Base-by-base conservation (phyloP, 1,140 invertebrate genomes). In the Kradibia gibbosae region DNA sequence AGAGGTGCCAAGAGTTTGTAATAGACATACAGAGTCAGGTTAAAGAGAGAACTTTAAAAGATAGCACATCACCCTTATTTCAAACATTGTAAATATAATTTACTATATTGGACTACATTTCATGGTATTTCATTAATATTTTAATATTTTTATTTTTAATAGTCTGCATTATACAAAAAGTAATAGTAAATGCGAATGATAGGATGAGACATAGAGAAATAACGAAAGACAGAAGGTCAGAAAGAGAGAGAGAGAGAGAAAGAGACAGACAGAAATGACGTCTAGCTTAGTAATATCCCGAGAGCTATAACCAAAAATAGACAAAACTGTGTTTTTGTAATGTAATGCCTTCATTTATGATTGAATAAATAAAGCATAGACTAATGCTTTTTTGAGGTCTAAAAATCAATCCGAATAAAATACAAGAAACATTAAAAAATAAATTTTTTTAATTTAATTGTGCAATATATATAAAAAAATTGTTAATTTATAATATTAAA, bases 101-200 rank as follows among this genome's bases (percentile, higher is more conserved):
- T 87, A 81, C 57, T 79, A 85, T 85, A 86, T 88, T 80, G 82
- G 80, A 45, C 67, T 45, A n/a, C 28, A 17, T 42, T 74, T 85
- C 84, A 82, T 82, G 73, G 78, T 83, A 78, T 87, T 88, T 88
- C 86, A 85, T 88, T 89, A 84, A 87, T n/a, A n/a, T n/a, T n/a
- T n/a, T n/a, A n/a, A n/a, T n/a, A n/a, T n/a, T n/a, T 89, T 89
- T 88, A 85, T 74, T 75, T 87, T 88, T 87, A 88, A 88, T 89
- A 88, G 83, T 85, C 83, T 86, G 84, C 85, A 87, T 89, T 89
- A 89, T 89, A 87, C 87, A 86, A 88, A 88, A 88, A 88, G 88
- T 84, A 86, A 78, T 15, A 72, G 15, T 45, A 34, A 36, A 42
- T 17, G 20, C n/a, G 53, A 57, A 20, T 17, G 53, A 57, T 20